Percentiles rank a stretch among this genome's conserved stretches.
Evolutionary conservation across 1,140 invertebrate genomes (phyloP).

Genomic region (Bilobella aurantiaca): DNA sequence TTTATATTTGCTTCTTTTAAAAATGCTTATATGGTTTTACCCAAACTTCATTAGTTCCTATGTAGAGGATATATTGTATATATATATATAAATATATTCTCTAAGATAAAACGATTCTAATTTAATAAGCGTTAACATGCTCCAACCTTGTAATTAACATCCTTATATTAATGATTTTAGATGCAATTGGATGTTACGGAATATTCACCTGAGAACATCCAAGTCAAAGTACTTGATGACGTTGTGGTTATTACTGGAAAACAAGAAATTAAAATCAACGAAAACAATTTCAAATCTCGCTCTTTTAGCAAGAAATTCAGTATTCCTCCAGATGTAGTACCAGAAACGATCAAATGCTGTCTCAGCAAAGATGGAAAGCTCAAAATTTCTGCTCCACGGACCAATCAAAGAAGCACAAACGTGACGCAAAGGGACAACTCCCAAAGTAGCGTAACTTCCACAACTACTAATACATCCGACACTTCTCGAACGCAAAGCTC

Average conservation of each 20-base stretch:
- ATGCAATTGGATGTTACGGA: conserved; percentile 12
- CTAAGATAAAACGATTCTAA: neutral
- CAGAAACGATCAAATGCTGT: conserved; percentile 10
- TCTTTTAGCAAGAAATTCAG: conserved; percentile 3
- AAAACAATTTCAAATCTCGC: conserved; percentile 3
- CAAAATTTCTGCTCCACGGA: conserved; percentile 16
- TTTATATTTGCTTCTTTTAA: too few relatives aligned
- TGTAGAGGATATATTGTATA: neutral
- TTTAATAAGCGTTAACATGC: neutral
- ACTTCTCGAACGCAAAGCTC: neutral
- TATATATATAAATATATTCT: neutral
- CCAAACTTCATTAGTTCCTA: neutral
- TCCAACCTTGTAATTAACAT: neutral
- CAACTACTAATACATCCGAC: neutral
- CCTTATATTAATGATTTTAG: neutral
- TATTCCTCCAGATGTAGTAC: neutral
- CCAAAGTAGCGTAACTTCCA: neutral
- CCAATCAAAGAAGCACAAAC: neutral
- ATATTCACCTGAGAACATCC: conserved; percentile 12
- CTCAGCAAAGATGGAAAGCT: conserved; percentile 12
- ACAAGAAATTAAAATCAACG: conserved; percentile 3
- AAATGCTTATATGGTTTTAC: too few relatives aligned
- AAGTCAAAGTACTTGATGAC: conserved; percentile 7
- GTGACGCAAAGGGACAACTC: neutral
- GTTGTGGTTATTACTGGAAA: conserved; percentile 7